These are phyloP conservation scores for Tinamus guttatus DNA, from an alignment of 2,113 vertebrate species.

Conservation along the genomic window DNA sequence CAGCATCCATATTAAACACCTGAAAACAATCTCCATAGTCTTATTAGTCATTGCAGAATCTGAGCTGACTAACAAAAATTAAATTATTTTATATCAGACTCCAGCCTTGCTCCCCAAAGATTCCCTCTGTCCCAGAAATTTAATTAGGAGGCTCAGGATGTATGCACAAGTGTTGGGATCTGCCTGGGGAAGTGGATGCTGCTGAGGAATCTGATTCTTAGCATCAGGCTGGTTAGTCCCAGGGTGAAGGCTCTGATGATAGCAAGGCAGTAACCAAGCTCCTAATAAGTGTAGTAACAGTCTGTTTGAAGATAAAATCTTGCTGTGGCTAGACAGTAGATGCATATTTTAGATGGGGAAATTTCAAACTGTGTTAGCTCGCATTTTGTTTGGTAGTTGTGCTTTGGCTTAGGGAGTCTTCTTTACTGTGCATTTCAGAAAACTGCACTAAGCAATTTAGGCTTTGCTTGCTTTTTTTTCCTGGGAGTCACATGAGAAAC, in stretches of 20 bases:
- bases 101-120: constrained; percentile 1
- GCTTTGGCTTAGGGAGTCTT: background rate
- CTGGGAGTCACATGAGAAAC: background rate
- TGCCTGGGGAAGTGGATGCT: background rate
- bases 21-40: background rate
- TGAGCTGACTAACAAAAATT: background rate
- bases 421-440: background rate
- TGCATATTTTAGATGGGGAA: background rate
- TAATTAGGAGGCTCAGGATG: background rate
- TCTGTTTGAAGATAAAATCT: background rate
- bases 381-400: background rate
- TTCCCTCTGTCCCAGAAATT: background rate
- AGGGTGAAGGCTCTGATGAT: background rate
- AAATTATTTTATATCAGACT: background rate
- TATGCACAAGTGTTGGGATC: background rate
- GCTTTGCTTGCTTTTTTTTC: background rate
- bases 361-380: background rate
- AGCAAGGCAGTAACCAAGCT: background rate
- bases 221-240: background rate
- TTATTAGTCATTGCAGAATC: background rate
- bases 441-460: background rate
- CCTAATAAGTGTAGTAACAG: background rate
- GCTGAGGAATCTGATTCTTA: background rate
- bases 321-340: background rate
- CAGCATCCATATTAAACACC: background rate